Conservation (phyloP, 1,140 invertebrate species). For the Polypedilum pembai region DNA sequence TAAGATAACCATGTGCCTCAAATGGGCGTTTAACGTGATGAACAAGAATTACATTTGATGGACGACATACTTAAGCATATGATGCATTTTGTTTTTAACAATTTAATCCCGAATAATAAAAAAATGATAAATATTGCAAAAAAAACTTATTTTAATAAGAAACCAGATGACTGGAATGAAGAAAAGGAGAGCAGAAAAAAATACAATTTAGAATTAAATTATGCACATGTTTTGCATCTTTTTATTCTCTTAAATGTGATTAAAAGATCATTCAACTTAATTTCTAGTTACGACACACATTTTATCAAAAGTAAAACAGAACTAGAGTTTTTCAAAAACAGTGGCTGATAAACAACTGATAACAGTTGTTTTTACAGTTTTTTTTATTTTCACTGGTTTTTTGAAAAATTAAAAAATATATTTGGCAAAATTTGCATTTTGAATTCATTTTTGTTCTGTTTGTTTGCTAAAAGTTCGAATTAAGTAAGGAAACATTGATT, state of each 20-base stretch:
- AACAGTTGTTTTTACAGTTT: too few relatives aligned
- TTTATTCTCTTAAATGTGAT: not conserved
- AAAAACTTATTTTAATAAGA: not conserved
- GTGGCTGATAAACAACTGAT: too few relatives aligned
- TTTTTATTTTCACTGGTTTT: too few relatives aligned
- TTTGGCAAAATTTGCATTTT: too few relatives aligned
- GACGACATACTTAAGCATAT: not conserved
- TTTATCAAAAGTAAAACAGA: too few relatives aligned
- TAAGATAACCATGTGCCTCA: not conserved
- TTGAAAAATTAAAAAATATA: too few relatives aligned
- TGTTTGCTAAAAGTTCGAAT: too few relatives aligned
- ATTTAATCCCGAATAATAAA: not conserved
- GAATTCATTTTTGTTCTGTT: too few relatives aligned
- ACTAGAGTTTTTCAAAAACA: too few relatives aligned
- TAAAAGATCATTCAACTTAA: conserved; percentile 21
- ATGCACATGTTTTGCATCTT: conserved; percentile 9
- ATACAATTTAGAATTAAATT: not conserved
- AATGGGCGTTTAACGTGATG: conserved; percentile 16
- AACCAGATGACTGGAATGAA: not conserved
- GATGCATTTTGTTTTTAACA: not conserved
- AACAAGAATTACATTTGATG: conserved; percentile 9
- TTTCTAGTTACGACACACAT: not conserved
- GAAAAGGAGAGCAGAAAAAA: not conserved
- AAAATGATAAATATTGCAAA: not conserved
- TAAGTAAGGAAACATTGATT: too few relatives aligned